Conservation (phyloP, 2,797 vertebrate genomes). For the Sphenopsis melanotis region DNA sequence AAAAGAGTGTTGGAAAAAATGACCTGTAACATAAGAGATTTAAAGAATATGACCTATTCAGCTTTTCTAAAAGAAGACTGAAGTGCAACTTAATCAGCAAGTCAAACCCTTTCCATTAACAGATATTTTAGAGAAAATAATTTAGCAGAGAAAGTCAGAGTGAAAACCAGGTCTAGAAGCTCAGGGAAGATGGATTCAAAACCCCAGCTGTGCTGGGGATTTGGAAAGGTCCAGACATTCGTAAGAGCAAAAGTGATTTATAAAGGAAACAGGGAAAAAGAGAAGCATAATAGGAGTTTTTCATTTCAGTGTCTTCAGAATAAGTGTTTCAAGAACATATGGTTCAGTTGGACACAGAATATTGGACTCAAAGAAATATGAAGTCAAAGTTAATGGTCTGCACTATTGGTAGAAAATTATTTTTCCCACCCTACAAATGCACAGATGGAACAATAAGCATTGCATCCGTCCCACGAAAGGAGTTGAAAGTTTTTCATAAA, state of each 20-base stretch:
- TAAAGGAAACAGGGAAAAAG: background rate
- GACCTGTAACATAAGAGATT: background rate
- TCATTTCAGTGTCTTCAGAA: background rate
- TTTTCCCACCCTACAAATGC: background rate
- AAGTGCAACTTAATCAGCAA: background rate
- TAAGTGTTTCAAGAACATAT: background rate
- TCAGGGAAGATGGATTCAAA: background rate
- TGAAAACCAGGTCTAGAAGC: background rate
- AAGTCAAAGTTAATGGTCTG: background rate
- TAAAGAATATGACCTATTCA: background rate
- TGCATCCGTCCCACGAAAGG: background rate
- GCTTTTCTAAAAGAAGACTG: background rate
- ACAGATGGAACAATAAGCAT: background rate
- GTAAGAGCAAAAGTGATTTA: background rate
- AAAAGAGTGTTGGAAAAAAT: background rate
- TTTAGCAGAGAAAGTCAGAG: background rate
- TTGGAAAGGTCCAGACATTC: background rate
- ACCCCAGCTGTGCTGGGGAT: background rate
- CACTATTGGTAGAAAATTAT: background rate
- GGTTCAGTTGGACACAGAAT: background rate
- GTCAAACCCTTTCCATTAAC: background rate
- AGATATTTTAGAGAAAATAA: background rate
- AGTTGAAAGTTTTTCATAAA: background rate
- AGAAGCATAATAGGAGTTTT: background rate
- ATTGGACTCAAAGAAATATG: background rate